Evolutionary conservation across 2,888 invertebrate species (phyloP).

Genomic region (Muschampia plurimacula): DNA sequence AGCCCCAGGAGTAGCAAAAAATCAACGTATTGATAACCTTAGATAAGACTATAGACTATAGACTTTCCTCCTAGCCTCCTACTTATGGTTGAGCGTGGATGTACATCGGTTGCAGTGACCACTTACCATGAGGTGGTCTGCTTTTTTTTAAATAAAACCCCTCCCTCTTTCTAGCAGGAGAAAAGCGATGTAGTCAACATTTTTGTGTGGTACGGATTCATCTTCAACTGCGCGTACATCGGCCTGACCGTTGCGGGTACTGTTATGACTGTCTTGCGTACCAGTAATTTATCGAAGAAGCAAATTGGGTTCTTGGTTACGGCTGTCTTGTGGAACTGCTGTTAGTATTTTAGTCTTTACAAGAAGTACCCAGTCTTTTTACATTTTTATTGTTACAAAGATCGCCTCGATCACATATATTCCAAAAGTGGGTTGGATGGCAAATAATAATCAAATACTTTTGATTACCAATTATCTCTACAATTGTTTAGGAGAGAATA

Average conservation of each 20-base stretch:
- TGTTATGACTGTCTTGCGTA: constrained; percentile 5
- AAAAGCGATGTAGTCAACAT: constrained; percentile 47
- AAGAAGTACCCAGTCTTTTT: not conserved
- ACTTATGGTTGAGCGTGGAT: too few relatives aligned
- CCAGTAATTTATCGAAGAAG: constrained; percentile 24
- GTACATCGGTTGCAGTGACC: too few relatives aligned
- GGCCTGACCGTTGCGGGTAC: constrained; percentile 14
- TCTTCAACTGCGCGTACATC: constrained; percentile 49
- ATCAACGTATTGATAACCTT: too few relatives aligned
- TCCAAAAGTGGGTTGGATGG: not conserved
- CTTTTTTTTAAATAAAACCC: too few relatives aligned
- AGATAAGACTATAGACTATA: too few relatives aligned
- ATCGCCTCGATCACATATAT: not conserved
- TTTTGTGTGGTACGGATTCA: constrained; percentile 53
- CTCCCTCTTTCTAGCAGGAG: too few relatives aligned
- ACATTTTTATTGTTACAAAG: not conserved
- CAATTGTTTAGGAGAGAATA: too few relatives aligned
- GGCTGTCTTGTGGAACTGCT: constrained; percentile 49
- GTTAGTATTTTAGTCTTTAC: constrained; percentile 48
- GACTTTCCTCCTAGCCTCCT: too few relatives aligned
- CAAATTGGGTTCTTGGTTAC: constrained; percentile 35
- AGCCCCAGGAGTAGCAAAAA: too few relatives aligned
- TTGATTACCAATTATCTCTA: too few relatives aligned
- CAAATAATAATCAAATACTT: too few relatives aligned
- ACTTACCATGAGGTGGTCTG: too few relatives aligned